phyloP scores from a whole-genome alignment of 2,797 vertebrate genomes.

The Fundulus diaphanus region DNA sequence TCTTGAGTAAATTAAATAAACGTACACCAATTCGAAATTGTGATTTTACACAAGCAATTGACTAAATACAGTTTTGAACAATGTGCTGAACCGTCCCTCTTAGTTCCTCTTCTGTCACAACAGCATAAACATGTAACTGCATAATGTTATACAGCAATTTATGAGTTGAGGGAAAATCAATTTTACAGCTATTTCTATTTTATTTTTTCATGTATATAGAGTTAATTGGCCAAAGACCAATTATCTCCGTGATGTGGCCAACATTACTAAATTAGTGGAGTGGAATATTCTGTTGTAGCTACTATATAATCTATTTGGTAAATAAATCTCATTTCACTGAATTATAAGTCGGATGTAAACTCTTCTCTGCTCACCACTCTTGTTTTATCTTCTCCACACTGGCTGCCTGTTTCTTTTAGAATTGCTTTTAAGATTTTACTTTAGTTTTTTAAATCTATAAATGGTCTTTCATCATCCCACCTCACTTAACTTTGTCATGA shows the following conservation, averaged over 20 bases:
- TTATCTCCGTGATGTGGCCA: neutral
- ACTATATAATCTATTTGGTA: neutral
- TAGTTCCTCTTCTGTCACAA: neutral
- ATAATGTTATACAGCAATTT: neutral
- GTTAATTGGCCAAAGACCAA: neutral
- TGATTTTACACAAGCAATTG: neutral
- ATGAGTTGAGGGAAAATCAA: neutral
- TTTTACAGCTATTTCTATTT: neutral
- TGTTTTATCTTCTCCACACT: too few species aligned
- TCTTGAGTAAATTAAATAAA: slow-evolving; percentile 44
- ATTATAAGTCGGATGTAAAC: neutral
- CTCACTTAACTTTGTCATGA: too few species aligned
- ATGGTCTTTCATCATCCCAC: too few species aligned
- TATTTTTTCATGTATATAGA: neutral
- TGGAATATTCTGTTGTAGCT: neutral
- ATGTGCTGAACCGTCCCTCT: neutral
- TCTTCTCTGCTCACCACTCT: too few species aligned
- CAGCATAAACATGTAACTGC: neutral
- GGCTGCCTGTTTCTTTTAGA: too few species aligned
- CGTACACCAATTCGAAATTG: neutral
- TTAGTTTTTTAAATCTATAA: neutral
- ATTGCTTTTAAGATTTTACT: too few species aligned
- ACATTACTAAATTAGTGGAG: neutral
- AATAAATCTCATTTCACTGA: neutral
- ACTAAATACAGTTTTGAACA: neutral